Conservation (phyloP, 2,797 vertebrate species). For the Discoglossus pictus region DNA sequence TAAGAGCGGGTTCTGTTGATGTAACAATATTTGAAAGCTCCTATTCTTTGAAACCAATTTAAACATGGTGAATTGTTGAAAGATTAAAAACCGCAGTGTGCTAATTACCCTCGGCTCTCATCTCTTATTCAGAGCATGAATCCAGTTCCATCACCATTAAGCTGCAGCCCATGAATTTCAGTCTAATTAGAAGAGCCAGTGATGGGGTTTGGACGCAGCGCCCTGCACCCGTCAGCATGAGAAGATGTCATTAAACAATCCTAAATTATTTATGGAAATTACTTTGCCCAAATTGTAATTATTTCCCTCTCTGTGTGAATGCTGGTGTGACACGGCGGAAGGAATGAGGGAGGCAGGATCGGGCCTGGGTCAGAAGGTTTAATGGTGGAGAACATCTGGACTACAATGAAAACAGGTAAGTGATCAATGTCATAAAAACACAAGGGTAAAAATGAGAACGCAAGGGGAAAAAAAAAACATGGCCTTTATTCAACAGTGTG, state of each 20-base stretch:
- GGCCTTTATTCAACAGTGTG: too few species aligned
- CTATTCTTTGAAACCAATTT: conserved; percentile 82
- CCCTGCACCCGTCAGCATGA: conserved; percentile 74
- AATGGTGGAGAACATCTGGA: conserved; percentile 90
- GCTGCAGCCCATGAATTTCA: conserved; percentile 82
- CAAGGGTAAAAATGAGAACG: not conserved
- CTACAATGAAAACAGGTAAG: conserved; percentile 83
- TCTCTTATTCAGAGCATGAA: conserved; percentile 83
- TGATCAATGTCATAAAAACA: not conserved
- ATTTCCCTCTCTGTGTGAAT: conserved; percentile 63
- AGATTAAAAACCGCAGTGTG: conserved; percentile 79
- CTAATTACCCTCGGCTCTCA: conserved; percentile 79
- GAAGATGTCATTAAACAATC: conserved; percentile 79
- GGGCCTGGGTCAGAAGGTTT: conserved; percentile 85
- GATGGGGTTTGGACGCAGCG: conserved; percentile 75
- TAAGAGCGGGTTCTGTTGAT: conserved; percentile 59
- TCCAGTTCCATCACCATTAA: conserved; percentile 83
- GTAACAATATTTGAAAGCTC: conserved; percentile 79
- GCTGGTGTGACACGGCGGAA: conserved; percentile 66
- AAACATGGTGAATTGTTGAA: conserved; percentile 79
- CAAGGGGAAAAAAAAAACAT: not conserved
- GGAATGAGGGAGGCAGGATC: conserved; percentile 64
- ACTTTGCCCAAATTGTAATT: conserved; percentile 81
- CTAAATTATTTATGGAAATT: conserved; percentile 87
- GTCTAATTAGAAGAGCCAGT: conserved; percentile 84